Conservation (phyloP, 2,113 vertebrate genomes). For the Rhagologus leucostigma region DNA sequence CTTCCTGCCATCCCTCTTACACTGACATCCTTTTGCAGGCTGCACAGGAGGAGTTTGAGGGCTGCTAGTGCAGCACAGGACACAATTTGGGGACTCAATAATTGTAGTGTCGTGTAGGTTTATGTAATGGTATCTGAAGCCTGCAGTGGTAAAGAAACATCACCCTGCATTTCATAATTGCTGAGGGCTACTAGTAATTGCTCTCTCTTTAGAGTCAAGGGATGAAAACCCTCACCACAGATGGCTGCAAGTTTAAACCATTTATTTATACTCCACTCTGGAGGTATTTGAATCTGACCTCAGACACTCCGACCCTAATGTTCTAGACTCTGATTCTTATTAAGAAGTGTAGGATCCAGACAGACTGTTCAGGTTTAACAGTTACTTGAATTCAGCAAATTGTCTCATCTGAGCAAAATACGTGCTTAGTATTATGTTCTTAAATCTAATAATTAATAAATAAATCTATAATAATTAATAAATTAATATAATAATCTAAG, state of each 20-base stretch:
- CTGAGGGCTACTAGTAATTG: not conserved
- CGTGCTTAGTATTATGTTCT: not conserved
- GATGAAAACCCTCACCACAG: not conserved
- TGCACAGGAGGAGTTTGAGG: not conserved
- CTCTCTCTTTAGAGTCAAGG: not conserved
- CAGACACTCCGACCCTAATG: not conserved
- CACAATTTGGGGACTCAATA: not conserved
- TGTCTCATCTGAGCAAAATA: not conserved
- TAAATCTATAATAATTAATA: not conserved
- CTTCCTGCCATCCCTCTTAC: rapidly evolving
- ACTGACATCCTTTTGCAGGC: not conserved
- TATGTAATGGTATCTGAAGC: not conserved
- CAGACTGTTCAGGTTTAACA: not conserved
- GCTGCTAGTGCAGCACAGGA: not conserved
- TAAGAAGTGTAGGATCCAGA: not conserved
- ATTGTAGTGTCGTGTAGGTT: not conserved
- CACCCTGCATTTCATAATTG: not conserved
- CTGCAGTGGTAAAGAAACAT: not conserved
- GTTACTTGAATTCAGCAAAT: not conserved
- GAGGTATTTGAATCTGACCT: not conserved
- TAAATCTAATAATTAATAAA: not conserved
- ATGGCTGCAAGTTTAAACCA: not conserved
- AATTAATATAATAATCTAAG: not conserved
- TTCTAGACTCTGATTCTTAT: not conserved
- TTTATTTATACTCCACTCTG: not conserved